Conservation (phyloP, 2,113 vertebrate genomes). For the Cinclus cinclus region DNA sequence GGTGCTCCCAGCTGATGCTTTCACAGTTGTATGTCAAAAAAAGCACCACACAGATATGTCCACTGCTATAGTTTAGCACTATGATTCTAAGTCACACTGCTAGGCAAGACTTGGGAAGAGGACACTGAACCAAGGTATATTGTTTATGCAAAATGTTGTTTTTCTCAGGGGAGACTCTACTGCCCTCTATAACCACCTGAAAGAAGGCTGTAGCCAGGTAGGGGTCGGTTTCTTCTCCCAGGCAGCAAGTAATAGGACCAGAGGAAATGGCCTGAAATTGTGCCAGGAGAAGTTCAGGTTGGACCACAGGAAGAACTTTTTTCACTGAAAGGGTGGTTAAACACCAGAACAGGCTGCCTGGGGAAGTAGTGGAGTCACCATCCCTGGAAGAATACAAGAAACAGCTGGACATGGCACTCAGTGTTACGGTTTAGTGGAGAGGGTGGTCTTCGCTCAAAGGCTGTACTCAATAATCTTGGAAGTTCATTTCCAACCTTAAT, state of each 20-base stretch:
- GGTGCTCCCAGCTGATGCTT: background rate
- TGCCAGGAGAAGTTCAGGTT: background rate
- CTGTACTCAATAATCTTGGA: background rate
- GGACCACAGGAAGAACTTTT: background rate
- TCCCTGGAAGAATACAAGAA: background rate
- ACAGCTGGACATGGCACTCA: background rate
- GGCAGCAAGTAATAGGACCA: background rate
- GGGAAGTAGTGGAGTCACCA: background rate
- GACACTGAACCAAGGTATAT: background rate
- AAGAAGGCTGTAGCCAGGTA: background rate
- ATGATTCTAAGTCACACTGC: accelerated
- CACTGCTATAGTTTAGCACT: background rate
- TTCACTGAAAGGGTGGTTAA: background rate
- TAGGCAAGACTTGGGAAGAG: background rate
- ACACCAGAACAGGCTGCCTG: background rate
- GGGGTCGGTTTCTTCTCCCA: background rate
- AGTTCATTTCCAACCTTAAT: background rate
- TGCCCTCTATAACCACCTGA: background rate
- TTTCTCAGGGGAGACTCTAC: background rate
- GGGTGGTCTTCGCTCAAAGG: background rate
- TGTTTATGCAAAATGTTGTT: background rate
- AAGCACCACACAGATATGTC: background rate
- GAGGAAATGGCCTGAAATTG: background rate
- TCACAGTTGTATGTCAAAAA: background rate
- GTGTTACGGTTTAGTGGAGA: background rate